Evolutionary conservation across 2,113 vertebrate species (phyloP).

Genomic region (Haplochromis vanheusdeni): DNA sequence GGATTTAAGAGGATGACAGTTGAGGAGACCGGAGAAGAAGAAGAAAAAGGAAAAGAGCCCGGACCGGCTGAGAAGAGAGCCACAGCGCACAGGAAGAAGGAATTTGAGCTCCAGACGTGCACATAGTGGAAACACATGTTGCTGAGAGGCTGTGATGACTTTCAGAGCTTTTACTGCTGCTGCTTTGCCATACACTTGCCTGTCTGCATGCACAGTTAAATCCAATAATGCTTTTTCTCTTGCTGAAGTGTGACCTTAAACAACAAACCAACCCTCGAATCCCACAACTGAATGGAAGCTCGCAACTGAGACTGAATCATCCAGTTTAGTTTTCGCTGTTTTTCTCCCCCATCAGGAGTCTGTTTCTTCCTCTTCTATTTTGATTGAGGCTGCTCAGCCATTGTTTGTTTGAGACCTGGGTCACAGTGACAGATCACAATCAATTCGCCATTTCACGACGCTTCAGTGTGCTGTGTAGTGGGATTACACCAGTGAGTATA

Average conservation of each 20-base stretch:
- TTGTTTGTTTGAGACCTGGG: slow-evolving; percentile 3
- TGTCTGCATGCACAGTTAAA: background rate
- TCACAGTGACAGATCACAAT: background rate
- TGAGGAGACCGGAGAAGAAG: background rate
- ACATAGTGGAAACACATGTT: slow-evolving; percentile 51
- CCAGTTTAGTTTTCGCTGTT: background rate
- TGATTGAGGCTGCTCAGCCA: slow-evolving; percentile 17
- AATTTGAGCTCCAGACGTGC: slow-evolving; percentile 15
- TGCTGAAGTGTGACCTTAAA: slow-evolving; percentile 10
- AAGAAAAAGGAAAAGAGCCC: background rate
- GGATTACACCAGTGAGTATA: slow-evolving; percentile 44
- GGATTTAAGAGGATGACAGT: slow-evolving; percentile 41
- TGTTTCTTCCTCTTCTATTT: background rate
- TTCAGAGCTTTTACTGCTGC: background rate
- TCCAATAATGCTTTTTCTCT: background rate
- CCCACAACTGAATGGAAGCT: background rate
- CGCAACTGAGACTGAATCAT: background rate
- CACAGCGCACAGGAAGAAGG: background rate
- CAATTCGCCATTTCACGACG: background rate
- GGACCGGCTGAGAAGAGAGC: background rate
- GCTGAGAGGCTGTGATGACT: slow-evolving; percentile 39
- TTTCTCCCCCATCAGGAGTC: background rate
- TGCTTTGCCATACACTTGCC: background rate
- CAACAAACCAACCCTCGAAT: background rate
- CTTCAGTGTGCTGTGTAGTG: background rate